phyloP scores from a whole-genome alignment of 2,888 invertebrate species.

The Cheiracanthium punctorium region DNA sequence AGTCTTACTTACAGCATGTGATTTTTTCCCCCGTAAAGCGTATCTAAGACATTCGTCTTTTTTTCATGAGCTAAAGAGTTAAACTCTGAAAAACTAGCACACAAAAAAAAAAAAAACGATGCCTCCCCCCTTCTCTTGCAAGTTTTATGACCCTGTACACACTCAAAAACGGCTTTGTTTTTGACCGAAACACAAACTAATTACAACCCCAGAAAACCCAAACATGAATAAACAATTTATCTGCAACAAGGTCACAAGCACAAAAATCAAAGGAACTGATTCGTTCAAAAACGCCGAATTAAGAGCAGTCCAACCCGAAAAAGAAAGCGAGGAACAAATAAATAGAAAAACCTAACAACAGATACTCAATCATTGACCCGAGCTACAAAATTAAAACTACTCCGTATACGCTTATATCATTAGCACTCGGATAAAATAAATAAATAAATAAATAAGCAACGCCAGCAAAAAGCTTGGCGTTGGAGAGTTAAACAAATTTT shows the following conservation, averaged over 20 bases:
- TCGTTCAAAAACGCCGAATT: not conserved
- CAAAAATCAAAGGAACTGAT: not conserved
- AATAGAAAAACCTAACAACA: not conserved
- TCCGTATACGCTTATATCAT: not conserved
- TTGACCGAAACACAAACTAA: conserved; percentile 36
- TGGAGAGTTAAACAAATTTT: conserved; percentile 63
- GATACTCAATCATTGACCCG: conserved; percentile 10
- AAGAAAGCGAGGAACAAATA: not conserved
- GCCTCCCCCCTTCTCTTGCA: too few relatives aligned
- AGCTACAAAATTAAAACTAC: not conserved
- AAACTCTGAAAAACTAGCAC: too few relatives aligned
- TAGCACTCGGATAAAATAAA: not conserved
- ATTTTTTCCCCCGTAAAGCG: too few relatives aligned
- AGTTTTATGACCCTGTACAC: conserved; percentile 4
- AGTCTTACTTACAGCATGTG: too few relatives aligned
- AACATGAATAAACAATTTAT: conserved; percentile 14
- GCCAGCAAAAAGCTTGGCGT: not conserved
- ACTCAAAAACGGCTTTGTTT: not conserved
- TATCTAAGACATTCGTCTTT: too few relatives aligned
- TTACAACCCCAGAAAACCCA: conserved; percentile 1
- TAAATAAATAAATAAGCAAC: conserved; percentile 2
- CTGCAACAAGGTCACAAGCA: conserved; percentile 41
- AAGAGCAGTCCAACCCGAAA: not conserved
- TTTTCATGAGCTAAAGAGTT: too few relatives aligned
- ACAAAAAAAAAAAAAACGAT: too few relatives aligned